Evolutionary conservation across 2,888 invertebrate species (phyloP).

Genomic region (Brachyptera putata): DNA sequence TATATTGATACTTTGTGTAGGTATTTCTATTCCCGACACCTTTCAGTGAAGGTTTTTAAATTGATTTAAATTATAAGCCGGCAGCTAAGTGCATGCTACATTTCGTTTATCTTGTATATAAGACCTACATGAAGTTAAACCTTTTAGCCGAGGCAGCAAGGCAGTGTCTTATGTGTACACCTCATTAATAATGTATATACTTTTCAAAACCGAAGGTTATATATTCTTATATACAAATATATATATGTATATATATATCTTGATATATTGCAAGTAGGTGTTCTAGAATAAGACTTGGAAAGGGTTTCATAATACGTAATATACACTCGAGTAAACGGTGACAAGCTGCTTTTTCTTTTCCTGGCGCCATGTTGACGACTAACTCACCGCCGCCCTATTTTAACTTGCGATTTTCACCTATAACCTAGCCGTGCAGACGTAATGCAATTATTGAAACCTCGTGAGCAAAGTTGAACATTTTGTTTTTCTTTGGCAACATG

Average conservation of each 20-base stretch:
- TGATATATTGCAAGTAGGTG: not conserved
- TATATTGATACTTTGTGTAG: no score
- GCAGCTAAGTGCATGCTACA: not conserved
- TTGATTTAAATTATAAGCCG: no score
- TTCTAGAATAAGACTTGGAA: not conserved
- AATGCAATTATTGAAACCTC: no score
- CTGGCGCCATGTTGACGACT: no score
- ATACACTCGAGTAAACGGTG: no score
- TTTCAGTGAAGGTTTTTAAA: no score
- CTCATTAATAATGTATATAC: not conserved
- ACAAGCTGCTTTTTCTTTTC: no score
- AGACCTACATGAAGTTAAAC: no score
- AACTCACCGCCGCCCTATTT: not conserved
- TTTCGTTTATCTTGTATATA: not conserved
- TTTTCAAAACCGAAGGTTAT: no score
- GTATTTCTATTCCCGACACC: no score
- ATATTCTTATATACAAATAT: no score
- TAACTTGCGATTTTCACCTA: not conserved
- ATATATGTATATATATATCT: not conserved
- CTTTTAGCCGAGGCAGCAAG: no score
- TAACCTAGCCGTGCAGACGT: not conserved
- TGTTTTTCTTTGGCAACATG: constrained; percentile 9
- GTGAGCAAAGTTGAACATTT: not conserved
- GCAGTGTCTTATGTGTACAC: not conserved
- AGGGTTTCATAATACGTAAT: not conserved